These are phyloP conservation scores for Lottia gigantea DNA, from an alignment of 2,888 invertebrate genomes.

Conservation along the genomic window DNA sequence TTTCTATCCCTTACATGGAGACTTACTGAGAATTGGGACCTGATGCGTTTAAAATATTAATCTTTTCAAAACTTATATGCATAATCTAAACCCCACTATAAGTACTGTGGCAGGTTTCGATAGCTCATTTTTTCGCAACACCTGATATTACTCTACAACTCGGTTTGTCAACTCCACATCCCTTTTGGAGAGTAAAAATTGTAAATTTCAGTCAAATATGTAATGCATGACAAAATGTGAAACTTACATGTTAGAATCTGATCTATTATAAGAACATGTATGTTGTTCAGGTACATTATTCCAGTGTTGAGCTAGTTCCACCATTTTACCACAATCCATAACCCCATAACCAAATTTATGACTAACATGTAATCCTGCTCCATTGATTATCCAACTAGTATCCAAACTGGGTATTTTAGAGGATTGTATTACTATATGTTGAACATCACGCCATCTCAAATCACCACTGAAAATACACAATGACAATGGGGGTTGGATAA, in stretches of 20 bases:
- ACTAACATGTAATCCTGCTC: slow-evolving; percentile 64
- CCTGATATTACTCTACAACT: too few relatives aligned
- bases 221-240: too few relatives aligned
- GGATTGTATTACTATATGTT: slow-evolving; percentile 63
- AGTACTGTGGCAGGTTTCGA: too few relatives aligned
- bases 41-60: too few relatives aligned
- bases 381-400: slow-evolving; percentile 72
- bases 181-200: too few relatives aligned
- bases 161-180: too few relatives aligned
- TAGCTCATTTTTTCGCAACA: too few relatives aligned
- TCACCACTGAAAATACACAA: slow-evolving; percentile 47
- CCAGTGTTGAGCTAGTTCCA: slow-evolving; percentile 63
- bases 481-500: background rate
- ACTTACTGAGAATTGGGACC: too few relatives aligned
- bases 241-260: slow-evolving; percentile 37
- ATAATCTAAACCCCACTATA: too few relatives aligned
- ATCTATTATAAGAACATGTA: slow-evolving; percentile 49
- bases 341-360: slow-evolving; percentile 65
- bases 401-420: slow-evolving; percentile 55
- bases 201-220: too few relatives aligned
- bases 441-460: slow-evolving; percentile 66
- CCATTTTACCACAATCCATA: slow-evolving; percentile 64
- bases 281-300: slow-evolving; percentile 62
- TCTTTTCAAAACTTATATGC: too few relatives aligned
- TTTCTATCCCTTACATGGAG: too few relatives aligned